A percentile compares a stretch with the other conserved stretches of the same genome.
These are phyloP conservation scores for Heliopora coerulea DNA, from an alignment of 92 coral and sea anemone genomes.

Conservation along the genomic window DNA sequence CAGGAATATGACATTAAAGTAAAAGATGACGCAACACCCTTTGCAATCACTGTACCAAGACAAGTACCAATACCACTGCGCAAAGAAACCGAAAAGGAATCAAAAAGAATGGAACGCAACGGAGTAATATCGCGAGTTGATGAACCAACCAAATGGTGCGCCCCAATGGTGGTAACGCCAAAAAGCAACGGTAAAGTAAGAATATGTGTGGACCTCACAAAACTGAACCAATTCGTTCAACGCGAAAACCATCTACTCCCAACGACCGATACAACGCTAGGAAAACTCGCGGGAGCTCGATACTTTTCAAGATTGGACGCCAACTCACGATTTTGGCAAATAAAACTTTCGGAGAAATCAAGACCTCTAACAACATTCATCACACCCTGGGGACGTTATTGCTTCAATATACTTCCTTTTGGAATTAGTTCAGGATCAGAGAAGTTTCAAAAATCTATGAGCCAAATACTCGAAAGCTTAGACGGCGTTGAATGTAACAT, in stretches of 20 bases:
- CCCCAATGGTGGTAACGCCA: conserved; percentile 54
- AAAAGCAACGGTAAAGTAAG: conserved; percentile 28
- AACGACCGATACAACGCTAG: conserved; percentile 18
- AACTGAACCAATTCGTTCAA: conserved; percentile 27
- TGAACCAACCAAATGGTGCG: conserved; percentile 60
- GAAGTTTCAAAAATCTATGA: too few species aligned
- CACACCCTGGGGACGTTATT: too few species aligned
- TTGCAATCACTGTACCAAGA: conserved; percentile 45
- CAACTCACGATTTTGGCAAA: too few species aligned
- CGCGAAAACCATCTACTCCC: conserved; percentile 41
- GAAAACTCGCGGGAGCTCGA: too few species aligned
- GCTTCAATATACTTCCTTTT: too few species aligned
- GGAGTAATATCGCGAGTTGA: conserved; percentile 63
- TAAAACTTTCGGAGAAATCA: too few species aligned
- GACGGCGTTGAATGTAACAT: too few species aligned
- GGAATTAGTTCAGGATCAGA: too few species aligned
- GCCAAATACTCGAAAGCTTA: too few species aligned
- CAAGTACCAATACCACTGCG: conserved; percentile 56
- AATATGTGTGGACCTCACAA: conserved; percentile 28
- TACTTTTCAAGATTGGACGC: too few species aligned
- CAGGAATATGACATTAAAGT: conserved; percentile 34
- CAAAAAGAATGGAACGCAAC: conserved; percentile 29
- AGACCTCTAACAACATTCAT: too few species aligned
- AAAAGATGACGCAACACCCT: conserved; percentile 45
- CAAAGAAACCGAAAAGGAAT: conserved; percentile 44